These are phyloP conservation scores for Pterostichus niger DNA, from an alignment of 2,888 invertebrate genomes.

Conservation along the genomic window DNA sequence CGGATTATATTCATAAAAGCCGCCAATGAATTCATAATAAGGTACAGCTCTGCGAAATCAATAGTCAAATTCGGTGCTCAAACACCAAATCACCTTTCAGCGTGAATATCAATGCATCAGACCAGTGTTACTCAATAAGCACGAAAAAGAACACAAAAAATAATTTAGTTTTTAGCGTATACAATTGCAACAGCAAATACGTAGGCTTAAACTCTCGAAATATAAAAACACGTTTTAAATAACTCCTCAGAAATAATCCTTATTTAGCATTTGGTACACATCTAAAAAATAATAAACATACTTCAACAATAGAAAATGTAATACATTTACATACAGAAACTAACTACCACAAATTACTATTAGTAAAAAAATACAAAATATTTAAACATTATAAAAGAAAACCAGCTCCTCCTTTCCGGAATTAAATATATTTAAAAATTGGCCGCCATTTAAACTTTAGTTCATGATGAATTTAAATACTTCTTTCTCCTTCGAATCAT, in stretches of 20 bases:
- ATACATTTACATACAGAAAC: not conserved
- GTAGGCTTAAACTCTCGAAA: not conserved
- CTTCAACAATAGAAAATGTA: not conserved
- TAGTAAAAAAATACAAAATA: slow-evolving; percentile 15
- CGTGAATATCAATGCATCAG: slow-evolving; percentile 12
- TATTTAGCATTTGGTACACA: not conserved
- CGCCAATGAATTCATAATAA: too few relatives aligned
- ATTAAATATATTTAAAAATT: too few relatives aligned
- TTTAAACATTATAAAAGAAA: slow-evolving; percentile 18
- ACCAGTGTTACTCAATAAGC: not conserved
- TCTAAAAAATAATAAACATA: not conserved
- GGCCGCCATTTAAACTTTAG: too few relatives aligned
- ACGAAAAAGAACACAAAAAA: too few relatives aligned
- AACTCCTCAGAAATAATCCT: not conserved
- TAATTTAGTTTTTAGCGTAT: too few relatives aligned
- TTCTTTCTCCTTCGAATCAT: too few relatives aligned
- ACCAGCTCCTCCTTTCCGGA: not conserved
- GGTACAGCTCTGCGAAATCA: slow-evolving; percentile 21
- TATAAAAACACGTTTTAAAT: not conserved
- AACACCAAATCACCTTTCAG: slow-evolving; percentile 16
- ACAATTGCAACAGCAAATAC: not conserved
- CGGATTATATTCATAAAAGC: slow-evolving; percentile 29
- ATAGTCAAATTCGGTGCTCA: slow-evolving; percentile 8
- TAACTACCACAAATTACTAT: not conserved
- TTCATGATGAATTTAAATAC: too few relatives aligned